Conservation (phyloP, 2,113 vertebrate genomes). For the Ctenomys sociabilis region DNA sequence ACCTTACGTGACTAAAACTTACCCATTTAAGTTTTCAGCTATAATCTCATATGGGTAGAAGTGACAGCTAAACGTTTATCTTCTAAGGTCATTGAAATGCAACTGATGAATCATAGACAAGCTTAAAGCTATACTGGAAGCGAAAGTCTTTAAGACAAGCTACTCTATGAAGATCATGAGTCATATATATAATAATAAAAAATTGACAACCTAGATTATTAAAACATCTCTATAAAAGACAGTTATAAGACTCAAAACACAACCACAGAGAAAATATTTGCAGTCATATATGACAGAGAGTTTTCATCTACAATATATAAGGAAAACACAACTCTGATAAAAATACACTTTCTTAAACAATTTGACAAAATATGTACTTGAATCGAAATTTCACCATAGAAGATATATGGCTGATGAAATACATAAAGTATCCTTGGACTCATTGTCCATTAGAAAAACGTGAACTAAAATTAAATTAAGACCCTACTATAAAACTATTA, state of each 20-base stretch:
- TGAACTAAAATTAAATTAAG: not conserved
- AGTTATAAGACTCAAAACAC: not conserved
- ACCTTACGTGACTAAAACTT: not conserved
- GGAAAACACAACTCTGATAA: slow-evolving; percentile 8
- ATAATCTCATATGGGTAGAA: not conserved
- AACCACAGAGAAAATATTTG: not conserved
- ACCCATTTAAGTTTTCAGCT: no score
- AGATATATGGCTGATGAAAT: not conserved
- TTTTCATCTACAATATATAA: not conserved
- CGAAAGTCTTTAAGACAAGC: not conserved
- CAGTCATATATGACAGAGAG: not conserved
- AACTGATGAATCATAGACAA: not conserved
- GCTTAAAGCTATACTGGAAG: not conserved
- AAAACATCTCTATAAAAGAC: not conserved
- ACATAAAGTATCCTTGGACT: not conserved
- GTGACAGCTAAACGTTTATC: not conserved
- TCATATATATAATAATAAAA: not conserved
- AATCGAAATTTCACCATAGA: not conserved
- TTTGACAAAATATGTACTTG: not conserved
- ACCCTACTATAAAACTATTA: not conserved
- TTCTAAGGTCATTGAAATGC: slow-evolving; percentile 23
- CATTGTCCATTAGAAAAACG: not conserved
- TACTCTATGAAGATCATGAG: not conserved
- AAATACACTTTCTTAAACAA: not conserved
- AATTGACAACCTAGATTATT: not conserved